These are phyloP conservation scores for Priocnemis perturbator DNA, from an alignment of 2,888 invertebrate species.

Conservation along the genomic window DNA sequence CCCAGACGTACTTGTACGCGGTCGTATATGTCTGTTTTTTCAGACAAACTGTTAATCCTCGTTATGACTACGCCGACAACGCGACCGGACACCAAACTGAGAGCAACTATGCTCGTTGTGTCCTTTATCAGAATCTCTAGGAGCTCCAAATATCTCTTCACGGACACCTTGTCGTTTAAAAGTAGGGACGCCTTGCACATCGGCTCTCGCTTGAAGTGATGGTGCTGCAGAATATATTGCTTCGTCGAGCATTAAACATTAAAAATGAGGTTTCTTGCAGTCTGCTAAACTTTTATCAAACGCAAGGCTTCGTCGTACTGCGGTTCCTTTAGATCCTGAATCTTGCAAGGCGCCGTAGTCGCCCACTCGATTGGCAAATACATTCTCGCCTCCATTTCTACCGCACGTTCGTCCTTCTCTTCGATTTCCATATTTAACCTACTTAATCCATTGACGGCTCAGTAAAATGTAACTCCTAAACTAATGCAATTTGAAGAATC, in stretches of 20 bases:
- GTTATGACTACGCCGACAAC: slow-evolving; percentile 61
- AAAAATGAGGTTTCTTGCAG: not conserved
- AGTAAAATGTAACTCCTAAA: too few relatives aligned
- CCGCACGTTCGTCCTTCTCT: slow-evolving; percentile 35
- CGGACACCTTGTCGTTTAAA: slow-evolving; percentile 54
- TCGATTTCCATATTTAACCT: slow-evolving; percentile 17
- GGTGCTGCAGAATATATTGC: slow-evolving; percentile 52
- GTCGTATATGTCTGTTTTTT: slow-evolving; percentile 60
- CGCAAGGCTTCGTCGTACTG: slow-evolving; percentile 61
- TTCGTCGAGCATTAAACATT: not conserved
- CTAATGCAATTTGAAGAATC: too few relatives aligned
- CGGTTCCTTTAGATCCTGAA: slow-evolving; percentile 61
- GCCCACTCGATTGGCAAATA: slow-evolving; percentile 60
- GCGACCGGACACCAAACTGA: slow-evolving; percentile 60
- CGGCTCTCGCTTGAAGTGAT: slow-evolving; percentile 63
- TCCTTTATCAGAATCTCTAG: slow-evolving; percentile 64
- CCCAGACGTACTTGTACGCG: slow-evolving; percentile 58
- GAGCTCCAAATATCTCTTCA: slow-evolving; percentile 54
- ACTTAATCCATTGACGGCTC: too few relatives aligned
- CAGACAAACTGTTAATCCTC: slow-evolving; percentile 52
- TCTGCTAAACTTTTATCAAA: slow-evolving; percentile 63
- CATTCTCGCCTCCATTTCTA: slow-evolving; percentile 52
- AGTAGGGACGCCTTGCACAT: slow-evolving; percentile 61
- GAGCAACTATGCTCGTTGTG: slow-evolving; percentile 63
- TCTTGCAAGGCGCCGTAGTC: slow-evolving; percentile 49